Percentiles rank a stretch among this genome's conserved stretches.
phyloP scores from a whole-genome alignment of 2,888 invertebrate species.

The Chelonus formosanus region DNA sequence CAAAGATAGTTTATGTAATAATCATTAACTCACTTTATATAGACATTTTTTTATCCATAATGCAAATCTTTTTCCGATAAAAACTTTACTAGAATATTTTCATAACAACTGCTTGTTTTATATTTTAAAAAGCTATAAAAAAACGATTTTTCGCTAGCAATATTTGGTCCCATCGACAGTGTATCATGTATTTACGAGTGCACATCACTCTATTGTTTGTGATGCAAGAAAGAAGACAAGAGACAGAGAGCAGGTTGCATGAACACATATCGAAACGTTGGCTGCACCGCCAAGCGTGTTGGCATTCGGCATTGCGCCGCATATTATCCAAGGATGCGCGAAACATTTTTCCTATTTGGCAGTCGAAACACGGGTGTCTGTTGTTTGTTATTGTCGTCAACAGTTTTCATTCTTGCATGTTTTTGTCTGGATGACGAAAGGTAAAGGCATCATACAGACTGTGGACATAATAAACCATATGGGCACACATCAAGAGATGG shows the following conservation, averaged over 20 bases:
- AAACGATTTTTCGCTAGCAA: slow-evolving; percentile 3
- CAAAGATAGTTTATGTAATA: too few relatives aligned
- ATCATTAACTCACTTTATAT: too few relatives aligned
- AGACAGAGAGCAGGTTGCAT: slow-evolving; percentile 40
- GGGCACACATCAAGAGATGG: slow-evolving; percentile 15
- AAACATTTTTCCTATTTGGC: slow-evolving; percentile 53
- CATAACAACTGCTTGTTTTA: too few relatives aligned
- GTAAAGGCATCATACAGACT: not conserved
- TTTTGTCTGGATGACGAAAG: slow-evolving; percentile 16
- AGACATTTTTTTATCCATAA: too few relatives aligned
- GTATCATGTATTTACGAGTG: slow-evolving; percentile 14
- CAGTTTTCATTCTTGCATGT: slow-evolving; percentile 51
- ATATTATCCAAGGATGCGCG: slow-evolving; percentile 63
- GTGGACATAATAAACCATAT: slow-evolving; percentile 14
- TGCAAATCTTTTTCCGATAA: too few relatives aligned
- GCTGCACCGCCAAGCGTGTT: slow-evolving; percentile 46
- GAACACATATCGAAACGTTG: slow-evolving; percentile 38
- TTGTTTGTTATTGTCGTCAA: slow-evolving; percentile 52
- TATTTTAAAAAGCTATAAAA: too few relatives aligned
- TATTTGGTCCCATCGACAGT: not conserved
- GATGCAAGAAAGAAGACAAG: slow-evolving; percentile 30
- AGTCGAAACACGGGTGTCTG: slow-evolving; percentile 55
- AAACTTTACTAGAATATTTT: too few relatives aligned
- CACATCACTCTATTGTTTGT: slow-evolving; percentile 35
- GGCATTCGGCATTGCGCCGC: slow-evolving; percentile 61